Base-by-base conservation (phyloP, 2,797 vertebrate species). In the Leptoclinus maculatus region DNA sequence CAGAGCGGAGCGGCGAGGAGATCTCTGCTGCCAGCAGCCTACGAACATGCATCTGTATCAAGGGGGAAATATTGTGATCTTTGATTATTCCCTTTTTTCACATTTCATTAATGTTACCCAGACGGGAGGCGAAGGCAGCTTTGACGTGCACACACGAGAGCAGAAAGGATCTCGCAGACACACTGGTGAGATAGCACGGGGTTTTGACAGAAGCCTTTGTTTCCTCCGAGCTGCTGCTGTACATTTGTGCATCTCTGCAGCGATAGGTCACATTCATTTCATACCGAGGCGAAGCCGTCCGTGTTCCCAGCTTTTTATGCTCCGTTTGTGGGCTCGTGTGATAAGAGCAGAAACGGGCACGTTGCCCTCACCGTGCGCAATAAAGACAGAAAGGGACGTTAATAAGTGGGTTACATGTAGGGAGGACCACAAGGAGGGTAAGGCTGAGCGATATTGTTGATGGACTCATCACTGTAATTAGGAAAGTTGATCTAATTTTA, bases 31-130 rank as follows among this genome's bases (percentile, higher is more conserved):
- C 84, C 74, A 69, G 88, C 75, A 74, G 76, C 32, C 32, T 25
- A 63, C 25, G n/a, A 87, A 88, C 83, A 90, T 78, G 76, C 88
- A 88, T 92, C 88, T 81, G 84, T 87, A 88, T 89, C 87, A 74
- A 82, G 77, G 85, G 83, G 92, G 89, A 93, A 94, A 93, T 92
- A 94, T 91, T 93, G 90, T 88, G 92, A 95, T 94, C 88, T 93
- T 91, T 91, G 90, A 95, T 94, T 92, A 94, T 92, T 92, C 88
- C 75, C 47, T 82, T 80, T 80, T 90, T 90, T 94, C 93, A 92
- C 87, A 83, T 93, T 91, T 93, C 88, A 94, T 94, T 93, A 93
- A 92, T 90, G 92, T 94, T 93, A 93, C 59, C 82, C 85, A 77
- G 83, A 91, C 83, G 83, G 78, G 88, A 83, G 70, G 82, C 67